A percentile compares a stretch with the other conserved stretches of the same genome.
phyloP scores from a whole-genome alignment of 2,113 vertebrate species.

The Lates calcarifer region DNA sequence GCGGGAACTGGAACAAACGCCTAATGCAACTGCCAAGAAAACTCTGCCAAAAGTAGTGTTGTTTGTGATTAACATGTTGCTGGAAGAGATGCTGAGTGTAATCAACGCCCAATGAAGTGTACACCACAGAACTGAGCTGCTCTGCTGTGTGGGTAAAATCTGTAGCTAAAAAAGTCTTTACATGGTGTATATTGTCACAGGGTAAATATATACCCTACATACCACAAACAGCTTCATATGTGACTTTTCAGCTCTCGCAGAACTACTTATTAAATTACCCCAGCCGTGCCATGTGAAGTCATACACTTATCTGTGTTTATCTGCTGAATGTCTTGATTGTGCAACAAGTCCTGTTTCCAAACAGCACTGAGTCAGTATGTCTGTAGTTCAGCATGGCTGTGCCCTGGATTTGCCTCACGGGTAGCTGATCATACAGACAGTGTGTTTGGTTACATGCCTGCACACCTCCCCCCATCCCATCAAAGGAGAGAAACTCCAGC shows the following conservation, averaged over 20 bases:
- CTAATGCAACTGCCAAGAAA: slow-evolving; percentile 52
- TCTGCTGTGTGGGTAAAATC: slow-evolving; percentile 23
- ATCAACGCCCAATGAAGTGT: slow-evolving; percentile 44
- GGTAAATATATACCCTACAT: background rate
- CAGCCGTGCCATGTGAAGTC: background rate
- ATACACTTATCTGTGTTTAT: slow-evolving; percentile 47
- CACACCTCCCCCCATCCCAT: slow-evolving; percentile 59
- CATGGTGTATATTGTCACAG: background rate
- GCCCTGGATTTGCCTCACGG: slow-evolving; percentile 64
- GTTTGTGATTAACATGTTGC: slow-evolving; percentile 68
- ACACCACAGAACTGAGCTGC: slow-evolving; percentile 38
- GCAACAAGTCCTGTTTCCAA: slow-evolving; percentile 68
- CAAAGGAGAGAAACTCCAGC: slow-evolving; percentile 73
- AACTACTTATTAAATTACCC: background rate
- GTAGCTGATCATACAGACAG: slow-evolving; percentile 52
- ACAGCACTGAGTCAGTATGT: slow-evolving; percentile 64
- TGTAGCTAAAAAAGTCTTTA: slow-evolving; percentile 15
- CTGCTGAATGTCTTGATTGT: slow-evolving; percentile 49
- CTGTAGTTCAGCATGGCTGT: slow-evolving; percentile 52
- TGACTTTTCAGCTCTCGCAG: background rate
- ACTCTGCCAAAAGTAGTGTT: slow-evolving; percentile 65
- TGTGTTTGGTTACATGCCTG: slow-evolving; percentile 77
- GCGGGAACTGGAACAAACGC: slow-evolving; percentile 66
- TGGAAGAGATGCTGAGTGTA: slow-evolving; percentile 53
- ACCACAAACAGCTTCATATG: slow-evolving; percentile 4